Evolutionary conservation across 2,113 vertebrate genomes (phyloP), one percentile per base, ranked within the genome.

Genomic region (sheep (Ovis aries)): DNA sequence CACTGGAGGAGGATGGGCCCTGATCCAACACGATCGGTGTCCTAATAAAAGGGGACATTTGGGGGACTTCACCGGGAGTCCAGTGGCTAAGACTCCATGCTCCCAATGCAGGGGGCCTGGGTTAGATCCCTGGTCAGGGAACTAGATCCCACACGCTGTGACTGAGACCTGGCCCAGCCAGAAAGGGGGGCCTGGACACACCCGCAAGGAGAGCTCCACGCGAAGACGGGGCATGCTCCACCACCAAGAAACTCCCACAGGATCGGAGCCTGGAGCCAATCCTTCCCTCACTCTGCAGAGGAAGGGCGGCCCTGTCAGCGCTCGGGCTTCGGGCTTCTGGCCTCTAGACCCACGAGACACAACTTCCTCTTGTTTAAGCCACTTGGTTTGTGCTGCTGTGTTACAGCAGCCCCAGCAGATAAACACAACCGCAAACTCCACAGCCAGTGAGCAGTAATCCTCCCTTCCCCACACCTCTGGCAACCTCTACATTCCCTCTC

Each of bases 211-310:
- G 50, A 78, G 29, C 4, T 4, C 82, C 50, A 19, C 4, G 14
- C 8, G 25, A 80, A 25, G 59, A 12, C 2, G 0, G 45, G 31
- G 5, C 3, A 10, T 1, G n/a, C 25, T 17, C 40, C 31, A 21
- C 5, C 9, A 21, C 21, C 82, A 52, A 43, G 80, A 48, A 67
- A 48, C 50, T 8, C 48, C 29, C 40, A 3, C 7, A 55, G 84
- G 55, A 64, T 6, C 3, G 19, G 6, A 53, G 15, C 23, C 62
- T 31, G 33, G 33, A 12, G 82, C 8, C 77, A 27, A 36, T 3
- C 5, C 80, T 27, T 36, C 21, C 60, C 86, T 5, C 23, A 16
- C 13, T 21, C 19, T 60, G n/a, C 36, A 10, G 36, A 64, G 36
- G 71, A 33, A 13, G 19, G 55, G 8, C 2, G 21, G 33, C 27